Base-by-base conservation (phyloP, 1,140 invertebrate genomes). In the Aphelinus certus region DNA sequence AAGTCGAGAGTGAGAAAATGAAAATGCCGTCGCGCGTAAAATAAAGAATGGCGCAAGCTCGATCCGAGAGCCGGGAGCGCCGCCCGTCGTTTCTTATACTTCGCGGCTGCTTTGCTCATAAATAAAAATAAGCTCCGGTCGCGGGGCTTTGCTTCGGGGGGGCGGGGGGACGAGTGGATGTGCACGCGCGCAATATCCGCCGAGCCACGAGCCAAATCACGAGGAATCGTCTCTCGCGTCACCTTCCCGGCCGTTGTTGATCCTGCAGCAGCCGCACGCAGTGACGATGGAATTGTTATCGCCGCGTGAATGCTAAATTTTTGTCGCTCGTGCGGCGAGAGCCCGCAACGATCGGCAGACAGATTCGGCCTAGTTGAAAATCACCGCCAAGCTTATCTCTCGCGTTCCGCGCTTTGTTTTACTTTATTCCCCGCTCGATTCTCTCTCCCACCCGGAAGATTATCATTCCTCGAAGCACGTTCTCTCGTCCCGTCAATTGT, bases 71-170 rank as follows among this genome's bases (percentile, higher is more conserved):
- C 55, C 76, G 56, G 78, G 77, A 73, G 79, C 78, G 77, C 78
- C 66, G 83, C 83, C 82, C 82, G 26, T 26, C 26, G 26, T 26
- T 84, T 87, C 84, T 85, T 85, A 86, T 84, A 62, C 69, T 69
- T 70, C 67, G 73, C 55, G 53, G 83, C 83, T 86, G 84, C 84
- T 86, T 86, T 86, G 81, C 85, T 86, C 85, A 88, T 88, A 88
- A 88, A 88, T 88, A 88, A 88, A 88, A 86, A 87, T 87, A 88
- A 87, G 85, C 83, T 83, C 53, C 43, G 6, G 45, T 85, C 80
- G 81, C 26, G 26, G 26, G 26, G 26, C 79, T 80, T 81, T 76
- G 82, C 82, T 83, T 79, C 77, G 71, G 80, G 83, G 82, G 80
- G 84, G 61, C 3, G 4, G 61, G 7, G 9, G n/a, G 45, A 26